Evolutionary conservation across 2,113 vertebrate species (phyloP).

Genomic region (Colinus virginianus): DNA sequence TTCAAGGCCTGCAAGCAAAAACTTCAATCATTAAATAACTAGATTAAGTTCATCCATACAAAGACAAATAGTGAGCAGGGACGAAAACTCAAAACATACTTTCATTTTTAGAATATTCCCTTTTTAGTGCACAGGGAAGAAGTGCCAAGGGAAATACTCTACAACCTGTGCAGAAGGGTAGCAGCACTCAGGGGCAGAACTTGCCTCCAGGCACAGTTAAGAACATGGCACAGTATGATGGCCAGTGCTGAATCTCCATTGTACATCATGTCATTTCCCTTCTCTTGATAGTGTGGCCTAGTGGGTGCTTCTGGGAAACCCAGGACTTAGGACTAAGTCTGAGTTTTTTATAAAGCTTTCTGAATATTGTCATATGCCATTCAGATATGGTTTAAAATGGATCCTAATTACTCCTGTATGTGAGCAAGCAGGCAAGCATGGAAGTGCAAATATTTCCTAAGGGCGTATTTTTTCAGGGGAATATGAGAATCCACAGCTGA

Average conservation of each 20-base stretch:
- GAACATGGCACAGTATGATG: background rate
- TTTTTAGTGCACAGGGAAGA: background rate
- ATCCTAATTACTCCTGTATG: constrained; percentile 26
- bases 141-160: background rate
- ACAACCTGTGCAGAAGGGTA: background rate
- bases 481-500: constrained; percentile 1
- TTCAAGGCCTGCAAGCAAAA: constrained; percentile 57
- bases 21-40: constrained; percentile 55
- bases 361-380: background rate
- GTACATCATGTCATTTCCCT: background rate
- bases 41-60: constrained; percentile 14
- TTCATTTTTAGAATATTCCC: background rate
- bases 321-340: background rate
- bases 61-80: background rate
- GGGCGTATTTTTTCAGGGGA: constrained; percentile 5
- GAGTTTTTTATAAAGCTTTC: constrained; percentile 17
- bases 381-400: background rate
- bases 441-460: constrained; percentile 43
- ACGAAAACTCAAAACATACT: background rate
- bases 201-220: background rate
- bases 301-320: background rate
- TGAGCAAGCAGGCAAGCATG: background rate
- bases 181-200: background rate
- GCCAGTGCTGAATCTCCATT: background rate
- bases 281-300: background rate